phyloP scores from a whole-genome alignment of 2,113 vertebrate species.

The Hippocampus abdominalis region DNA sequence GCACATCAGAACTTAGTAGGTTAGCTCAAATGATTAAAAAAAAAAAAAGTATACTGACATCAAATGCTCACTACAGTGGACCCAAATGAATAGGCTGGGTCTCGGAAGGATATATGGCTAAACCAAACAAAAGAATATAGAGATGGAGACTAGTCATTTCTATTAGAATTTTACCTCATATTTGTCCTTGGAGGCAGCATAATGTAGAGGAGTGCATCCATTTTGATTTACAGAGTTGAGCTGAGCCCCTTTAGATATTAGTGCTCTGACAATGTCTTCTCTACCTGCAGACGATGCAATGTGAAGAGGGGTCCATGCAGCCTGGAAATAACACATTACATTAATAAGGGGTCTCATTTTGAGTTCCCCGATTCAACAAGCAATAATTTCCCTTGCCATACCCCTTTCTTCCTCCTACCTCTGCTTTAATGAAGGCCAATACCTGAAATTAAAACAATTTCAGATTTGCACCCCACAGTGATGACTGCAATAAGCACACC shows the following conservation, averaged over 20 bases:
- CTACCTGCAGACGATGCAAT: constrained; percentile 93
- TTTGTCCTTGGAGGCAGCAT: constrained; percentile 91
- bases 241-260: constrained; percentile 86
- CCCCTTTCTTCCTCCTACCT: too few species aligned
- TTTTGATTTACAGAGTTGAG: constrained; percentile 91
- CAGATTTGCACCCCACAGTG: too few species aligned
- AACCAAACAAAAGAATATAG: too few species aligned
- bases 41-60: too few species aligned
- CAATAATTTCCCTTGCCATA: neutral
- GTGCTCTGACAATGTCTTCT: constrained; percentile 84
- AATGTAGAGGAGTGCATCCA: constrained; percentile 91
- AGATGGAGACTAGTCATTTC: neutral
- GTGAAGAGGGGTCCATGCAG: constrained; percentile 89
- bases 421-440: too few species aligned
- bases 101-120: too few species aligned
- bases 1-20: too few species aligned
- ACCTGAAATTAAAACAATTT: too few species aligned
- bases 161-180: constrained; percentile 77
- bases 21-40: too few species aligned
- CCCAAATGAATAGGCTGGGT: too few species aligned
- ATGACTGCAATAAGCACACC: too few species aligned
- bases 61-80: too few species aligned
- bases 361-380: neutral
- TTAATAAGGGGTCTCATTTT: neutral
- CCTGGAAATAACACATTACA: constrained; percentile 61